These are phyloP conservation scores for Idaea biselata DNA, from an alignment of 2,888 invertebrate genomes.

Conservation along the genomic window DNA sequence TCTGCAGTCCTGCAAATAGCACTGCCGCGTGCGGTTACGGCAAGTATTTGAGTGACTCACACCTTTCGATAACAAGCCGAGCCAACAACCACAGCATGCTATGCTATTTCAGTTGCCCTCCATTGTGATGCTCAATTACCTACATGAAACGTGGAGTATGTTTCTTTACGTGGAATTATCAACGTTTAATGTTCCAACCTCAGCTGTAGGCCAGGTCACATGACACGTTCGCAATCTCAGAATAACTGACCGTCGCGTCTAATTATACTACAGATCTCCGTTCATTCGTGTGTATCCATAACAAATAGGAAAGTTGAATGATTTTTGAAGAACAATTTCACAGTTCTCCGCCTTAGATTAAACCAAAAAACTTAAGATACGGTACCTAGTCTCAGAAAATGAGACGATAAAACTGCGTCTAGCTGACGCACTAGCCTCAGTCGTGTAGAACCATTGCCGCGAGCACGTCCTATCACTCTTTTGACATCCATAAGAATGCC, in stretches of 20 bases:
- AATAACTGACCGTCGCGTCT: slow-evolving; percentile 71
- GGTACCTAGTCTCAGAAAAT: too few relatives aligned
- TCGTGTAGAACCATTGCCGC: too few relatives aligned
- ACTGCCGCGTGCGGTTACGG: not conserved
- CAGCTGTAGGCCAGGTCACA: slow-evolving; percentile 53
- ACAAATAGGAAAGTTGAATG: slow-evolving; percentile 19
- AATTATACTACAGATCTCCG: slow-evolving; percentile 62
- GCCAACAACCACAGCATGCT: slow-evolving; percentile 1
- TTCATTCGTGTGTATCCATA: slow-evolving; percentile 32
- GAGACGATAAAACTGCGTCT: too few relatives aligned
- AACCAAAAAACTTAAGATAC: too few relatives aligned
- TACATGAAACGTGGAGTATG: not conserved
- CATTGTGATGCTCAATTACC: not conserved
- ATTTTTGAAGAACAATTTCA: slow-evolving; percentile 7
- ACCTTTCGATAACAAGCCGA: not conserved
- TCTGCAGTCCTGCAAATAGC: not conserved
- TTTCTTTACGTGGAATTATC: slow-evolving; percentile 11
- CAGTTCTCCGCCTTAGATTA: not conserved
- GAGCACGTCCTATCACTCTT: too few relatives aligned
- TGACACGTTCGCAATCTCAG: slow-evolving; percentile 66
- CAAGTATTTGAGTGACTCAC: not conserved
- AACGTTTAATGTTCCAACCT: slow-evolving; percentile 26
- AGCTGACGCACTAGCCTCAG: too few relatives aligned
- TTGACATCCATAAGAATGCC: too few relatives aligned
- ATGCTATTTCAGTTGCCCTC: slow-evolving; percentile 5